Evolutionary conservation across 2,888 invertebrate species (phyloP).

Genomic region (Cheilosia grossa): DNA sequence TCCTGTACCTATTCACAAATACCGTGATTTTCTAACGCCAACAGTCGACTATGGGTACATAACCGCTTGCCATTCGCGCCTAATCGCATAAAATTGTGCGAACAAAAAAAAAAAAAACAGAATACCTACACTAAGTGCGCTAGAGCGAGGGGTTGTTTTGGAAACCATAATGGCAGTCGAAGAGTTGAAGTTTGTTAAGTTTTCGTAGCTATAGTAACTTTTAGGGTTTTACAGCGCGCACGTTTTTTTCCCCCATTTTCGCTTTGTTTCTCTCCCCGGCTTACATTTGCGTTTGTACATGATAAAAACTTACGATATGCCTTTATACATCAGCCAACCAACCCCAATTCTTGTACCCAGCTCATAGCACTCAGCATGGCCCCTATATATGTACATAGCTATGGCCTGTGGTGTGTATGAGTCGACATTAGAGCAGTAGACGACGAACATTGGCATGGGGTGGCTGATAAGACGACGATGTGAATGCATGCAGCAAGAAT

Average conservation of each 20-base stretch:
- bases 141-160: slow-evolving; percentile 52
- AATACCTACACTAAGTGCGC: slow-evolving; percentile 24
- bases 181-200: slow-evolving; percentile 74
- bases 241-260: slow-evolving; percentile 19
- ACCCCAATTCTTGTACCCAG: slow-evolving; percentile 54
- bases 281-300: slow-evolving; percentile 67
- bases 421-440: slow-evolving; percentile 22
- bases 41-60: background rate
- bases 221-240: slow-evolving; percentile 47
- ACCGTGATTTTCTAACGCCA: slow-evolving; percentile 43
- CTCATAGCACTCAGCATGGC: slow-evolving; percentile 5
- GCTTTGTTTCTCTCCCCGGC: slow-evolving; percentile 38
- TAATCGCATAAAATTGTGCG: slow-evolving; percentile 68
- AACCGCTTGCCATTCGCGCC: slow-evolving; percentile 58
- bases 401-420: slow-evolving; percentile 21
- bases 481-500: slow-evolving; percentile 61
- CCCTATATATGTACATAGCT: slow-evolving; percentile 18
- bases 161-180: slow-evolving; percentile 72
- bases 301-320: slow-evolving; percentile 52
- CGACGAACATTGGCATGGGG: slow-evolving; percentile 56
- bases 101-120: slow-evolving; percentile 18
- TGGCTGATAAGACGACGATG: slow-evolving; percentile 65
- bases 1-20: background rate
- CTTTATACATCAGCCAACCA: slow-evolving; percentile 52
- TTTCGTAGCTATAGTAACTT: slow-evolving; percentile 75